Conservation (phyloP, 2,113 vertebrate genomes). For the Pantherophis guttatus region DNA sequence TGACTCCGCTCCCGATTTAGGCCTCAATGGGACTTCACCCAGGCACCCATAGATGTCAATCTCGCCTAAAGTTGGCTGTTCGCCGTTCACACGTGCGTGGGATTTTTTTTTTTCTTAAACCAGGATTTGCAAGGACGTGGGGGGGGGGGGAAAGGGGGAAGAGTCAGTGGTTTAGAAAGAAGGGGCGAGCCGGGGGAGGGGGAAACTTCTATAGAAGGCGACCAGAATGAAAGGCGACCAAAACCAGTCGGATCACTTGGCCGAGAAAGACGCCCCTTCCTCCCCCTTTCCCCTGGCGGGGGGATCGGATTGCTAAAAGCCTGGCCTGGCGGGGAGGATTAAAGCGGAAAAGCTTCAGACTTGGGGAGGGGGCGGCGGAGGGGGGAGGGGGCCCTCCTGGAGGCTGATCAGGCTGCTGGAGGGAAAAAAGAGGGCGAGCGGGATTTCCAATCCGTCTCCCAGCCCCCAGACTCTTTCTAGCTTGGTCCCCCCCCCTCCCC, state of each 20-base stretch:
- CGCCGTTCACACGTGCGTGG: neutral
- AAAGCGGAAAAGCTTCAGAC: neutral
- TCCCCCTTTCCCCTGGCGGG: neutral
- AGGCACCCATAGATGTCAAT: too few species aligned
- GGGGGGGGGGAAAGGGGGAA: too few species aligned
- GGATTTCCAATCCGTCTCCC: neutral
- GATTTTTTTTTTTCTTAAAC: neutral
- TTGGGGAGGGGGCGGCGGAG: neutral
- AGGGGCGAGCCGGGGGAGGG: neutral
- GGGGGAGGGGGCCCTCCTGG: neutral
- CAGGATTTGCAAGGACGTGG: neutral
- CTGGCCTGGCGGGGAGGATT: neutral
- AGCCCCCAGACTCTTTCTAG: neutral
- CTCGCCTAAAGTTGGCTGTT: neutral
- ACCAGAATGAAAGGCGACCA: neutral
- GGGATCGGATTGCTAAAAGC: conserved; percentile 15
- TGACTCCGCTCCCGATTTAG: too few species aligned
- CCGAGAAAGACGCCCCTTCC: neutral
- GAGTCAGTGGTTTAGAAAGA: neutral
- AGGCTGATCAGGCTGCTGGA: neutral
- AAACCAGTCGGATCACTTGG: conserved; percentile 10
- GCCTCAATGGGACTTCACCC: too few species aligned
- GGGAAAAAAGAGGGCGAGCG: neutral
- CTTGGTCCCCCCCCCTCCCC: neutral
- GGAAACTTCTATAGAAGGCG: conserved; percentile 14